These are phyloP conservation scores for Python bivittatus DNA, from an alignment of 2,113 vertebrate genomes.

Conservation along the genomic window DNA sequence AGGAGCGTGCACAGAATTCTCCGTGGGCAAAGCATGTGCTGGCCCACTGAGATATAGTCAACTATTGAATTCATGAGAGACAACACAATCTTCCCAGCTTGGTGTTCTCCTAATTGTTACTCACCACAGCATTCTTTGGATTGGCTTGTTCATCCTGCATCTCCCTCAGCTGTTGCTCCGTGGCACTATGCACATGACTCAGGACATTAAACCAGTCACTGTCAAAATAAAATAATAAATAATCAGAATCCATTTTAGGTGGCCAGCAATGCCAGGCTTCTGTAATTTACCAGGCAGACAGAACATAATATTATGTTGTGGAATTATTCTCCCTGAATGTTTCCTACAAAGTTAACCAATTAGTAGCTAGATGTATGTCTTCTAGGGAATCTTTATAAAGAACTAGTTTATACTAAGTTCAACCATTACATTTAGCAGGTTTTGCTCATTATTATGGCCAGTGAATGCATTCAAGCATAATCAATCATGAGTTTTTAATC, in stretches of 20 bases:
- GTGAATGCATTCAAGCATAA: neutral
- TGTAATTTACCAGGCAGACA: neutral
- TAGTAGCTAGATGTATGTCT: neutral
- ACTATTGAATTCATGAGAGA: neutral
- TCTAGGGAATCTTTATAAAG: neutral
- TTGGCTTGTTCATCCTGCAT: constrained; percentile 95
- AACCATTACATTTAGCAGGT: neutral
- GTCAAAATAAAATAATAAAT: constrained; percentile 38
- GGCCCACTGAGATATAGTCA: neutral
- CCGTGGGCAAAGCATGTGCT: too few species aligned
- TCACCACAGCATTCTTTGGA: constrained; percentile 92
- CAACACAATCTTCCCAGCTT: neutral
- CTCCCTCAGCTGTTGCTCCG: constrained; percentile 86
- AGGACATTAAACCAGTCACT: constrained; percentile 91
- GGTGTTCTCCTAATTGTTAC: constrained; percentile 60
- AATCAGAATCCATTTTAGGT: constrained; percentile 28
- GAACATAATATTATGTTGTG: neutral
- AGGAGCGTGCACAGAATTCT: too few species aligned
- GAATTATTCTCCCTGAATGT: neutral
- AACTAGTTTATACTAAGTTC: neutral
- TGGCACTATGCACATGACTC: constrained; percentile 85
- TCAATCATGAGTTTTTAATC: neutral
- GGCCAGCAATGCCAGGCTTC: neutral
- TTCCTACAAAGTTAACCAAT: neutral
- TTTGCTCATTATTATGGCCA: neutral